These are phyloP conservation scores for Drosophila jambulina DNA, from an alignment of 1,140 invertebrate genomes.

Conservation along the genomic window DNA sequence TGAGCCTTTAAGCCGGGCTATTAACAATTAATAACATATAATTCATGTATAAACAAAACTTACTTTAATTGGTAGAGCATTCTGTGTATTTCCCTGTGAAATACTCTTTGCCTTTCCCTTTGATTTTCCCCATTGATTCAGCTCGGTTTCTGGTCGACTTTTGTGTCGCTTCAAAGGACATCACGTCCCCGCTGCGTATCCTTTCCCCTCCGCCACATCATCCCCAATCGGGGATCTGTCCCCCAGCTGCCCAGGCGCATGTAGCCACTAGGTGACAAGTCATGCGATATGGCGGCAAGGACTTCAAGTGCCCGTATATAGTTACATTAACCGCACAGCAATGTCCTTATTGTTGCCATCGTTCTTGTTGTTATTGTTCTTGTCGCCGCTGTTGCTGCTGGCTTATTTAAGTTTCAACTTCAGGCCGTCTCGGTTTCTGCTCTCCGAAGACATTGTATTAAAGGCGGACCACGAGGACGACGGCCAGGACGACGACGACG, in stretches of 20 bases:
- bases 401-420: constrained; percentile 77
- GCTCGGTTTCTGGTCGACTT: background rate
- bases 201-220: background rate
- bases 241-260: background rate
- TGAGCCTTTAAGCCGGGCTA: no score
- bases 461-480: constrained; percentile 13
- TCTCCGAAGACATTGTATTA: constrained; percentile 43
- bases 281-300: constrained; percentile 47
- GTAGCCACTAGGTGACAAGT: constrained; percentile 36
- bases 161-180: constrained; percentile 12
- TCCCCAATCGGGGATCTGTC: constrained; percentile 4
- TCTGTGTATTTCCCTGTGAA: background rate
- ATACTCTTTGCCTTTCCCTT: background rate
- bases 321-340: constrained; percentile 69
- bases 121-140: background rate
- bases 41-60: background rate
- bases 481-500: background rate
- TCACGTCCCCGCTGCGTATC: background rate
- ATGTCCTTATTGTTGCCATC: constrained; percentile 14
- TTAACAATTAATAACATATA: background rate
- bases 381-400: constrained; percentile 16
- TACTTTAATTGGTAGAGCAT: no score
- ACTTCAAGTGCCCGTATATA: constrained; percentile 66
- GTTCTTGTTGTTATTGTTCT: constrained; percentile 4
- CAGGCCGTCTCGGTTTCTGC: constrained; percentile 35